These are phyloP conservation scores for Pemphigus obesinymphae DNA, from an alignment of 1,140 invertebrate species.

Conservation along the genomic window DNA sequence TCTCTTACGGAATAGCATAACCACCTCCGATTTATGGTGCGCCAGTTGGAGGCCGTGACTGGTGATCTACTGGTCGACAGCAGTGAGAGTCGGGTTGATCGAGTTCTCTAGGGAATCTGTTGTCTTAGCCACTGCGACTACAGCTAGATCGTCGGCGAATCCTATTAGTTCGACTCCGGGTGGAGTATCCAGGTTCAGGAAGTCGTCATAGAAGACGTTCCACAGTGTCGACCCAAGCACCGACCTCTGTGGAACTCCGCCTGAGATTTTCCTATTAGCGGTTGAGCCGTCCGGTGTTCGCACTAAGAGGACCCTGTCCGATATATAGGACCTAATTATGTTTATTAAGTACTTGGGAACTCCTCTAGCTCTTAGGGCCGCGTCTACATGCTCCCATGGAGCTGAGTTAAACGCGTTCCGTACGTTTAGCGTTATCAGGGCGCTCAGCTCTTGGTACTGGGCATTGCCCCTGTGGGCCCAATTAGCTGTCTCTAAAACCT, in stretches of 20 bases:
- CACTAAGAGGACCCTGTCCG: no score
- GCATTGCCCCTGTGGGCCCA: no score
- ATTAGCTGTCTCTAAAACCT: not conserved
- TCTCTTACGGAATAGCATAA: not conserved
- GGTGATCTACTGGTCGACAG: not conserved
- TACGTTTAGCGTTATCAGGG: not conserved
- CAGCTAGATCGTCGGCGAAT: not conserved
- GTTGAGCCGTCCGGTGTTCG: not conserved
- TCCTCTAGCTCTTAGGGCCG: not conserved
- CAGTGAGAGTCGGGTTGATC: not conserved
- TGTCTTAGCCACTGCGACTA: not conserved
- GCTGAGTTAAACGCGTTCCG: conserved; percentile 13
- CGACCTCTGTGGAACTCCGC: not conserved
- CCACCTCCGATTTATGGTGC: not conserved
- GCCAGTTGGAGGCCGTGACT: not conserved
- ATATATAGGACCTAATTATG: not conserved
- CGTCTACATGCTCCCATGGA: not conserved
- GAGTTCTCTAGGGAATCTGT: not conserved
- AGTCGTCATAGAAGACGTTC: not conserved
- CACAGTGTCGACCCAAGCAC: not conserved
- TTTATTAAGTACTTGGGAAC: not conserved
- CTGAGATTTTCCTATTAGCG: not conserved
- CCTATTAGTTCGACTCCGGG: no score
- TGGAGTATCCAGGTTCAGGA: not conserved
- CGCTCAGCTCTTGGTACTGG: not conserved